Base-by-base conservation (phyloP, 2,888 invertebrate species). In the Anthoptus insignis region DNA sequence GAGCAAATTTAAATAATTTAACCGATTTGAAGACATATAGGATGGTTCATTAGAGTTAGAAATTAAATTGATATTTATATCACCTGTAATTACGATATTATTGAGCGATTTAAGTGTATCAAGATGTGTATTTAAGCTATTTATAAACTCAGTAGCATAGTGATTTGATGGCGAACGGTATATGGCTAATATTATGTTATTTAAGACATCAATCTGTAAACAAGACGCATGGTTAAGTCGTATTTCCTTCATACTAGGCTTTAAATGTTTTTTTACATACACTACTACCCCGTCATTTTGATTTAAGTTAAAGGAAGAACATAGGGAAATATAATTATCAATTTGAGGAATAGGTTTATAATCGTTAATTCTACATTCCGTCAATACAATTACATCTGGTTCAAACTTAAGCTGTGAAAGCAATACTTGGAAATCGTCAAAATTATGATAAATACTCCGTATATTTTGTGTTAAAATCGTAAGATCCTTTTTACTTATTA, bases 1-100 rank as follows among this genome's bases (percentile, higher is more conserved):
- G 1, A 61, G 9, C 29, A 34, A 21, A 53, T 45, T 61, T 32
- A 61, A 19, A 29, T 61, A 61, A 29, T 6, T 29, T 24, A 9
- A 11, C 27, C 64, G 19, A 9, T 56, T 65, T 32, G 32, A 64
- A 0, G 27, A 53, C 32, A 76, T 74, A 6, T 71, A 16, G 1
- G 67, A 42, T n/a, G 37, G 9, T 53, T 74, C 70, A 7, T 21
- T 39, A 7, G 9, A 0, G 52, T 60, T 71, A 6, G 59, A 45
- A 42, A 56, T 64, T 14, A 50, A 13, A 67, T 76, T 73, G 11
- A 76, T 75, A 50, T 76, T 77, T 19, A 76, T 74, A 37, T 76
- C 73, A 7, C 74, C 77, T 4, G 64, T 56, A 7, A 77, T 58
- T 37, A 72, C 66, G n/a, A 74, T 70, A 59, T 68, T 73, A 45